Conservation (phyloP, 2,797 vertebrate genomes). For the Cossypha niveicapilla region DNA sequence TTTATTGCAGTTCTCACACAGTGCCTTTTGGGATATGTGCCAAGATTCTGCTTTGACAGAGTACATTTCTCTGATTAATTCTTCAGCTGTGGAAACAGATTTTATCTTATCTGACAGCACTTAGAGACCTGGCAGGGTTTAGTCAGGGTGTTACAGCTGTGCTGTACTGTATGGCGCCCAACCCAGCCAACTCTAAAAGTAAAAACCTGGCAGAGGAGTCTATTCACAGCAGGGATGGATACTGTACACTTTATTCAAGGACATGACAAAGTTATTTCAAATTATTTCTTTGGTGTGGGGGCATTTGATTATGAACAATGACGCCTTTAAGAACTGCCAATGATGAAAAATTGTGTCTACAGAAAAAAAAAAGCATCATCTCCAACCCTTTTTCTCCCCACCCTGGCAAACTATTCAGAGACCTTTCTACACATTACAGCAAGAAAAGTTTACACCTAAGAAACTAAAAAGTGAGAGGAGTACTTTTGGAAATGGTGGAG, state of each 20-base stretch:
- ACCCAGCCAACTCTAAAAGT: neutral
- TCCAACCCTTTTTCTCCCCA: neutral
- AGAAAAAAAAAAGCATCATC: neutral
- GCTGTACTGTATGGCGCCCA: neutral
- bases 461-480: neutral
- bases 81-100: neutral
- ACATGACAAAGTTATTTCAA: neutral
- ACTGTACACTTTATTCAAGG: neutral
- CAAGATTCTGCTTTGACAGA: neutral
- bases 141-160: neutral
- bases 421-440: neutral
- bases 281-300: neutral
- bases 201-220: neutral
- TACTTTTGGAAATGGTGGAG: neutral
- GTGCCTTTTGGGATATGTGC: accelerated
- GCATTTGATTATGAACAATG: neutral
- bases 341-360: neutral
- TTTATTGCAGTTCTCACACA: neutral
- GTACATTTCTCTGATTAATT: neutral
- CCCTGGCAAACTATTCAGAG: neutral
- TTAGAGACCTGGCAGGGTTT: neutral
- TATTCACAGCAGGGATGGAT: neutral
- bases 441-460: neutral
- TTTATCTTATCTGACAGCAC: neutral
- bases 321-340: neutral